Evolutionary conservation across 2,797 vertebrate species (phyloP).

Genomic region (Clarias pachynema): DNA sequence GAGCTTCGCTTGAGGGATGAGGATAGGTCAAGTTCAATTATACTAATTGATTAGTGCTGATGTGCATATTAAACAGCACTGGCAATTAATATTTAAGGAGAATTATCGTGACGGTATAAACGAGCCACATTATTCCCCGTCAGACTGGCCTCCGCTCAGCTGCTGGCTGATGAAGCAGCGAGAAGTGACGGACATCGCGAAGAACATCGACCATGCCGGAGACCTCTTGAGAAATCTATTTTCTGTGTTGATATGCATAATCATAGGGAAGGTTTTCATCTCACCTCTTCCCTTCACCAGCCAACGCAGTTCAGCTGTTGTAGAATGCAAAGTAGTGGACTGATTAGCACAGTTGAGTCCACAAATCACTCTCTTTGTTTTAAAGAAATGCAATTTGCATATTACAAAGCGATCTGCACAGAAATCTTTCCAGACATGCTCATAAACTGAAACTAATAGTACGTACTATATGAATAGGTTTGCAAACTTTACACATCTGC

Average conservation of each 20-base stretch:
- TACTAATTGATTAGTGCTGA: not conserved
- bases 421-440: constrained; percentile 16
- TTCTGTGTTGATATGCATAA: constrained; percentile 62
- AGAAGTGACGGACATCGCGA: constrained; percentile 14
- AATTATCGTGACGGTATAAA: not conserved
- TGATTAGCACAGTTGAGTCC: constrained; percentile 51
- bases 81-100: not conserved
- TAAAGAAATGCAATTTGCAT: constrained; percentile 1
- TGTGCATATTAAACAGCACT: constrained; percentile 10
- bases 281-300: constrained; percentile 49
- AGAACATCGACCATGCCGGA: constrained; percentile 3
- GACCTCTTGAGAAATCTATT: constrained; percentile 49
- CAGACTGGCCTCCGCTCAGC: not conserved
- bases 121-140: not conserved
- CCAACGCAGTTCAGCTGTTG: constrained; percentile 29
- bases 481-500: too few relatives aligned
- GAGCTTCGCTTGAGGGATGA: not conserved
- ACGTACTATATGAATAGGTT: too few relatives aligned
- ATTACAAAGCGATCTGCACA: not conserved
- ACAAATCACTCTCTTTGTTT: constrained; percentile 40
- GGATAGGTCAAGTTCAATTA: not conserved
- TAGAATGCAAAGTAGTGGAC: constrained; percentile 45
- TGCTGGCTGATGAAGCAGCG: not conserved
- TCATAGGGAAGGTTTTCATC: constrained; percentile 48
- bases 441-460: constrained; percentile 1